Evolutionary conservation across 2,888 invertebrate genomes (phyloP).

Genomic region (Leptopterna dolabrata): DNA sequence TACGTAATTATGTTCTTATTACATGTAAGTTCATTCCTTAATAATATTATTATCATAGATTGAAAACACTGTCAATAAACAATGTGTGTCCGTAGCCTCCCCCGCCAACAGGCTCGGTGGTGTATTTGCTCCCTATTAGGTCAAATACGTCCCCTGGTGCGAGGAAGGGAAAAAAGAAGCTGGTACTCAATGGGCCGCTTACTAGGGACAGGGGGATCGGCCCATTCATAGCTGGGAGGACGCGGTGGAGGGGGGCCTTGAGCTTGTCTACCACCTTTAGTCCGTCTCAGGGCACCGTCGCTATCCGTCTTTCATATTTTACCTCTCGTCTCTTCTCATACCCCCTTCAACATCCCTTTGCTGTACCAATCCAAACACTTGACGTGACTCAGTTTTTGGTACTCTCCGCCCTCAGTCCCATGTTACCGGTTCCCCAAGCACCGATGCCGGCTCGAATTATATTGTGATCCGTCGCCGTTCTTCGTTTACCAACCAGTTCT

Average conservation of each 20-base stretch:
- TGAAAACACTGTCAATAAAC: no score
- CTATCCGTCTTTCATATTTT: constrained; percentile 35
- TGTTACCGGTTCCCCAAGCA: background rate
- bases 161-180: background rate
- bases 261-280: constrained; percentile 45
- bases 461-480: background rate
- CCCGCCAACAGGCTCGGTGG: background rate
- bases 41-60: no score
- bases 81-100: no score
- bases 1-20: no score
- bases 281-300: constrained; percentile 49
- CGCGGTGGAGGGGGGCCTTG: background rate
- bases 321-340: background rate
- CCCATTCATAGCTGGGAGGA: constrained; percentile 35
- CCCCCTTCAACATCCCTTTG: background rate
- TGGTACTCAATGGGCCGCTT: constrained; percentile 34
- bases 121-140: constrained; percentile 3
- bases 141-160: background rate
- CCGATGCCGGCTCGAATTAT: background rate
- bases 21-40: no score
- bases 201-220: constrained; percentile 11
- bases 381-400: background rate
- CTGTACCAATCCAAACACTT: background rate
- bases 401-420: background rate
- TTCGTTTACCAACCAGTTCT: background rate